Percentiles rank a stretch among this genome's conserved stretches.
Evolutionary conservation across 2,888 invertebrate genomes (phyloP).

Genomic region (Sesia bembeciformis): DNA sequence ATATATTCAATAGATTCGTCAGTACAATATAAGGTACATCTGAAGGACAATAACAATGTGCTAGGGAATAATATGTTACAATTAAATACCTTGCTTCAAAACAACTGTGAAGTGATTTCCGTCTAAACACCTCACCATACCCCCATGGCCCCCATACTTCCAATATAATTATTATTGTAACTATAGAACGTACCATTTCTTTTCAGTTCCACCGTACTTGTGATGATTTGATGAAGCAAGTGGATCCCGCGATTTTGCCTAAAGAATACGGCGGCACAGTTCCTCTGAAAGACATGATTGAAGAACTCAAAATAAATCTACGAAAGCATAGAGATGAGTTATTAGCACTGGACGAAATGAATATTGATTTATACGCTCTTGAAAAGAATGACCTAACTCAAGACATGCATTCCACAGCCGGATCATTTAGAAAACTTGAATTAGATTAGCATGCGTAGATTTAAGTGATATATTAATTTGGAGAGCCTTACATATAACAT

Average conservation of each 20-base stretch:
- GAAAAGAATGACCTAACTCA: conserved; percentile 77
- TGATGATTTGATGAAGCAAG: conserved; percentile 80
- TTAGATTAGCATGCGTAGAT: conserved; percentile 76
- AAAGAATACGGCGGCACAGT: conserved; percentile 92
- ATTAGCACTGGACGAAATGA: conserved; percentile 83
- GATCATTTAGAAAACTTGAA: conserved; percentile 88
- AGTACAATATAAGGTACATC: no score
- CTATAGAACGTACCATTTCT: conserved; percentile 6
- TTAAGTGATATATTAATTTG: neutral
- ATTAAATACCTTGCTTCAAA: no score
- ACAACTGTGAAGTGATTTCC: no score
- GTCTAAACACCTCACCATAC: no score
- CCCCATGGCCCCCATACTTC: no score
- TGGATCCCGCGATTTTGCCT: conserved; percentile 85
- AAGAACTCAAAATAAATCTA: conserved; percentile 79
- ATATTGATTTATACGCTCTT: conserved; percentile 78
- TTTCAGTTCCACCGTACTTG: conserved; percentile 81
- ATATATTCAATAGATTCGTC: no score
- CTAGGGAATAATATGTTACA: no score
- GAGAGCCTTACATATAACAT: neutral
- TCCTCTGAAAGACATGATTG: conserved; percentile 86
- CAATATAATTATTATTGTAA: neutral
- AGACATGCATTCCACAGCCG: conserved; percentile 84
- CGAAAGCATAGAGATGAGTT: conserved; percentile 78
- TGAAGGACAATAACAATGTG: no score